Base-by-base conservation (phyloP, 2,888 invertebrate species). In the Tipula helvola region DNA sequence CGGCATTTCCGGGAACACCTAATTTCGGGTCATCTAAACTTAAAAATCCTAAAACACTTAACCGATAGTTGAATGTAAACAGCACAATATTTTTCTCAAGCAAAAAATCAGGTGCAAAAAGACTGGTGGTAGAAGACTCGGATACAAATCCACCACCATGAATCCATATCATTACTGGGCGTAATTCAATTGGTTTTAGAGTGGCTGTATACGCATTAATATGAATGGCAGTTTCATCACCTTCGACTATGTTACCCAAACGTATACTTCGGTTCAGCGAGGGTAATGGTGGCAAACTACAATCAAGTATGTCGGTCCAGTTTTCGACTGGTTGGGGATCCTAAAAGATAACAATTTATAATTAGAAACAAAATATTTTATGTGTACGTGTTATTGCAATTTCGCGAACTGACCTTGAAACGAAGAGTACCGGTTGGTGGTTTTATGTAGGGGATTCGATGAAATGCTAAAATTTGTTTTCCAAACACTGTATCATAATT, bases 161-260 rank as follows among this genome's bases (percentile, higher is more conserved):
- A 86, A 93, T 92, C 90, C 92, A 93, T 3, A 93, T 91, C 91
- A 93, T 90, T 0, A 93, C 91, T 0, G 91, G 91, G 0, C 89
- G 88, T 2, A 88, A 89, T 84, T 89, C 88, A 0, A 87, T 44
- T 0, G 90, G 90, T 10, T 89, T 89, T 39, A 16, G 3, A 5
- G n/a, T n/a, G 4, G 16, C 39, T 2, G 84, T 84, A 5, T 84
- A 84, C 84, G 84, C 92, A 89, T 93, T 93, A n/a, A 93, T 88
- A 88, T 92, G 92, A 3, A 93, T 89, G 87, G 93, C 93, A 89
- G 93, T 93, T 89, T 93, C 93, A 3, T 90, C 90, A 44, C 93
- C 93, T 8, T 92, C 90, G 86, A 90, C 89, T 87, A 91, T 90
- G 12, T 90, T 88, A 52, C 28, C 28, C n/a, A 71, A 71, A 0